Conservation (phyloP, 2,888 invertebrate genomes). For the Dynastes grantii region DNA sequence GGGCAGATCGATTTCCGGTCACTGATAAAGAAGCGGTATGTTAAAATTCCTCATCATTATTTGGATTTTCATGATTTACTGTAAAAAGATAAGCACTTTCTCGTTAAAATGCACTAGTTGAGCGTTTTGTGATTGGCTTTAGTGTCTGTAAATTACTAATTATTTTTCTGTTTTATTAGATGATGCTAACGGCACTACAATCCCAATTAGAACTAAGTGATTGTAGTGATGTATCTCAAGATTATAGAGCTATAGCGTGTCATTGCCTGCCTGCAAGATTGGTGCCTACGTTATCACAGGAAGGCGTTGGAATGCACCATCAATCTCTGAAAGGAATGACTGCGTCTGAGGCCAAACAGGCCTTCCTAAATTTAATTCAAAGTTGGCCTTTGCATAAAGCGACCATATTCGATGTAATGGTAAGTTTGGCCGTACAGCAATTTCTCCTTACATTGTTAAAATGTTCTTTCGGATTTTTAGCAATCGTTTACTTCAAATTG, state of each 20-base stretch:
- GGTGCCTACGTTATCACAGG: conserved; percentile 83
- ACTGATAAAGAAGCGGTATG: conserved; percentile 95
- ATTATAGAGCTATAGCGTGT: conserved; percentile 80
- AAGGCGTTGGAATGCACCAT: conserved; percentile 92
- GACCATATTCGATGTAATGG: conserved; percentile 95
- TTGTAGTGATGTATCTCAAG: conserved; percentile 74
- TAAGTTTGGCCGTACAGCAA: conserved; percentile 68
- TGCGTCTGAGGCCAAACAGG: conserved; percentile 90
- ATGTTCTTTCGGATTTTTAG: conserved; percentile 70
- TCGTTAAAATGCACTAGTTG: no score
- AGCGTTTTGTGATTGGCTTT: no score
- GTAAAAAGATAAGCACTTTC: no score
- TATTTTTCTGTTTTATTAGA: conserved; percentile 72
- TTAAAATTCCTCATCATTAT: conserved; percentile 57
- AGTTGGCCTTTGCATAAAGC: conserved; percentile 95
- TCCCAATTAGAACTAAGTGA: conserved; percentile 94
- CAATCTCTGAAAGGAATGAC: conserved; percentile 91
- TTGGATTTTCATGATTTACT: neutral
- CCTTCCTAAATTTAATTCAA: conserved; percentile 92
- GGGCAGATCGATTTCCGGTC: conserved; percentile 93
- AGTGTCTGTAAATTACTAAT: no score
- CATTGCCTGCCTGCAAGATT: conserved; percentile 89
- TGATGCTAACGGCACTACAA: conserved; percentile 94
- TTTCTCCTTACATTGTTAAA: neutral
- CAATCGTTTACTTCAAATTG: conserved; percentile 97